Conservation (phyloP, 2,797 vertebrate species). For the Valencia hispanica region DNA sequence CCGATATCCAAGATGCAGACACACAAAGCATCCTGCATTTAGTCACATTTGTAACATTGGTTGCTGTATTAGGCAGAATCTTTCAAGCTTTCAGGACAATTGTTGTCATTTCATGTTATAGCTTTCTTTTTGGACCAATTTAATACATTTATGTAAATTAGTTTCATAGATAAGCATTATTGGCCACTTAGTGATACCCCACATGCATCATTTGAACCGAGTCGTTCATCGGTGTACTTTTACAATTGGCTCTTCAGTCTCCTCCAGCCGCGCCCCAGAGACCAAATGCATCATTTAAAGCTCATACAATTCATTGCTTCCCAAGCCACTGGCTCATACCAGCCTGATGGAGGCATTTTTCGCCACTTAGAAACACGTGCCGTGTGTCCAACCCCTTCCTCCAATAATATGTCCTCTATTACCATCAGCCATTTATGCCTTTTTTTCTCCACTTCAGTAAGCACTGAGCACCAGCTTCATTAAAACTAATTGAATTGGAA, state of each 20-base stretch:
- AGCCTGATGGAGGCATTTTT: constrained; percentile 85
- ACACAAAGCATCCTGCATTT: constrained; percentile 54
- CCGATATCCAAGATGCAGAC: constrained; percentile 75
- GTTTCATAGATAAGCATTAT: constrained; percentile 18
- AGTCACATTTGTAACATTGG: neutral
- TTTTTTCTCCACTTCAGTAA: constrained; percentile 96
- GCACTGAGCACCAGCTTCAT: constrained; percentile 98
- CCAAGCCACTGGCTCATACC: constrained; percentile 75
- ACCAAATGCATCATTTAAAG: constrained; percentile 77
- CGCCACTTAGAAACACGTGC: constrained; percentile 90
- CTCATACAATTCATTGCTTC: constrained; percentile 73
- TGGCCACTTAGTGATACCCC: constrained; percentile 20
- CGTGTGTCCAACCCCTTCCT: constrained; percentile 74
- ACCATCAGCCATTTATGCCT: constrained; percentile 95
- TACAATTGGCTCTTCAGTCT: constrained; percentile 55
- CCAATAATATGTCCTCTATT: constrained; percentile 93
- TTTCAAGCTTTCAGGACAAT: constrained; percentile 6
- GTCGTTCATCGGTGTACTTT: constrained; percentile 44
- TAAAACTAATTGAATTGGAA: constrained; percentile 99
- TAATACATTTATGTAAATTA: constrained; percentile 18
- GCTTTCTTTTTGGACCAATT: neutral
- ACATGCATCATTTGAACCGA: constrained; percentile 41
- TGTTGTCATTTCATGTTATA: constrained; percentile 2
- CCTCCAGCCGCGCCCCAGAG: constrained; percentile 67
- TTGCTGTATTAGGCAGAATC: constrained; percentile 39